Percentiles rank a stretch among this genome's conserved stretches.
These are phyloP conservation scores for Apocrypta bakeri DNA, from an alignment of 1,140 invertebrate species.

Conservation along the genomic window DNA sequence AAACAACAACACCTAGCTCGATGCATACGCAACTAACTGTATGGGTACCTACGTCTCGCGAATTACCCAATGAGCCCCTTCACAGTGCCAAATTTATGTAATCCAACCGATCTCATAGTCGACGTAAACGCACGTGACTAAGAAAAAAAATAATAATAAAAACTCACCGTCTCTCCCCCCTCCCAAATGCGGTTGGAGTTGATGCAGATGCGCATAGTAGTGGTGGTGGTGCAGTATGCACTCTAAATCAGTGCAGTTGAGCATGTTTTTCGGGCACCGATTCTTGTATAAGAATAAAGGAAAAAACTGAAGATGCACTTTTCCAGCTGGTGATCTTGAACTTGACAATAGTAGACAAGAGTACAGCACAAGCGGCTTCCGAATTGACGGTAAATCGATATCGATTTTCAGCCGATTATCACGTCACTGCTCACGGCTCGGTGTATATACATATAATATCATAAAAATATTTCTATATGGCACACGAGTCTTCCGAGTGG, in stretches of 20 bases:
- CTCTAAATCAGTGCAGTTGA: constrained; percentile 85
- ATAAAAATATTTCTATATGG: not conserved
- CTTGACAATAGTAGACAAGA: not conserved
- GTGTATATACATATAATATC: not conserved
- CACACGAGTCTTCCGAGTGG: not conserved
- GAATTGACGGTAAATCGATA: not conserved
- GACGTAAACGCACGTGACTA: not conserved
- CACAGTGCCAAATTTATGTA: not conserved
- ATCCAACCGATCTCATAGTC: not conserved
- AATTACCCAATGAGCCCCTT: not conserved
- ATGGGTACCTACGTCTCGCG: not conserved
- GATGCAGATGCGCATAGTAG: constrained; percentile 82
- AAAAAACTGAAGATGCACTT: not conserved
- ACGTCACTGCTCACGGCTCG: not conserved
- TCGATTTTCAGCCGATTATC: not conserved
- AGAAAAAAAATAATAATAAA: not conserved
- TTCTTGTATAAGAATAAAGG: too few species aligned
- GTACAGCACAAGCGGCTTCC: not conserved
- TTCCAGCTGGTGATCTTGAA: not conserved
- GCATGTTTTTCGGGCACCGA: constrained; percentile 72
- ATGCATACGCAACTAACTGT: not conserved
- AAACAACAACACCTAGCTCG: not conserved
- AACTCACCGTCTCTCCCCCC: constrained; percentile 74
- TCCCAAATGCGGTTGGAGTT: constrained; percentile 78
- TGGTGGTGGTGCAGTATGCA: constrained; percentile 85